Percentiles rank a stretch among this genome's conserved stretches.
These are phyloP conservation scores for Lamproptera curius DNA, from an alignment of 2,888 invertebrate genomes.

Conservation along the genomic window DNA sequence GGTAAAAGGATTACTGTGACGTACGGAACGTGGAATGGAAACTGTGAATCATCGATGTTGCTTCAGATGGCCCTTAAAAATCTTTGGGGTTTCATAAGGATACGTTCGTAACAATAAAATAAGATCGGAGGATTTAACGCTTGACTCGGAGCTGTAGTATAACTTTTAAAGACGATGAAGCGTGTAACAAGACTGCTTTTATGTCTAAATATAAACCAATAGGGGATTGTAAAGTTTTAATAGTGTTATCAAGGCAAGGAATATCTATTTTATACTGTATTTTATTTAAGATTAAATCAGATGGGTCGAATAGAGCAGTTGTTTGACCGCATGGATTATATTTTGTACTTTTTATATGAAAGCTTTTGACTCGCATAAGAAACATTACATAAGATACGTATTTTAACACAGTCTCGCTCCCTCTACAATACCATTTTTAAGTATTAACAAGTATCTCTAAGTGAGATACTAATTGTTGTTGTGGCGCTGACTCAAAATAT, in stretches of 20 bases:
- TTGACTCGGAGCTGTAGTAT: conserved; percentile 20
- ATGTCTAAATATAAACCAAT: conserved; percentile 21
- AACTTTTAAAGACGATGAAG: conserved; percentile 23
- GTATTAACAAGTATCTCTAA: no score
- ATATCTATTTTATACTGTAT: no score
- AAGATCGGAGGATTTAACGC: conserved; percentile 21
- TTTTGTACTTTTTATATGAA: no score
- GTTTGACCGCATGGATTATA: no score
- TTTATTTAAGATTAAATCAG: no score
- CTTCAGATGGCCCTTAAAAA: conserved; percentile 32
- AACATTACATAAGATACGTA: no score
- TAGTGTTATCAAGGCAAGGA: background rate
- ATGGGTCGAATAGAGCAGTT: no score
- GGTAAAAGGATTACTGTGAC: conserved; percentile 73
- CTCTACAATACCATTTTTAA: no score
- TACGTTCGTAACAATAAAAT: conserved; percentile 28
- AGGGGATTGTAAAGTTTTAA: conserved; percentile 11
- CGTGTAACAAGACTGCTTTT: conserved; percentile 19
- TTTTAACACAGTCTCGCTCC: no score
- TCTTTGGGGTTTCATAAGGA: conserved; percentile 18
- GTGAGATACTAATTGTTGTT: no score
- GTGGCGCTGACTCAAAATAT: no score
- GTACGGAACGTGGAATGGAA: conserved; percentile 36
- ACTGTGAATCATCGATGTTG: conserved; percentile 39
- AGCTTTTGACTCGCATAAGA: no score